phyloP scores from a whole-genome alignment of 2,113 vertebrate species.

The Corythoichthys intestinalis region DNA sequence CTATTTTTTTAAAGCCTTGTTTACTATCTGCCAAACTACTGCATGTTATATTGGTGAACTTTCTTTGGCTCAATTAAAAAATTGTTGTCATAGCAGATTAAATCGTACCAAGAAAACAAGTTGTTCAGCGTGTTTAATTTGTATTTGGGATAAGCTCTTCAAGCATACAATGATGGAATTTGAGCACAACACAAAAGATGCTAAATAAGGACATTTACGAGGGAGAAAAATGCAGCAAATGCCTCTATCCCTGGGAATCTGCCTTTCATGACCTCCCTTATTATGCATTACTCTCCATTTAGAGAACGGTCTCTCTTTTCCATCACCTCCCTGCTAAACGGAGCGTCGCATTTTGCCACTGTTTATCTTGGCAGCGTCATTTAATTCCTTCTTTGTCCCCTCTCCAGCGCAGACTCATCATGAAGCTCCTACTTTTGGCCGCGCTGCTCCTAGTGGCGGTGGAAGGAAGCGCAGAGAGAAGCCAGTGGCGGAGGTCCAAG shows the following conservation, averaged over 20 bases:
- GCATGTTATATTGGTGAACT: too few species aligned
- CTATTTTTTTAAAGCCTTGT: too few species aligned
- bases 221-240: neutral
- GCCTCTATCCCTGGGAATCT: neutral
- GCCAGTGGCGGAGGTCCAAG: constrained; percentile 52
- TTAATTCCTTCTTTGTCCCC: constrained; percentile 1
- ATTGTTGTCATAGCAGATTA: too few species aligned
- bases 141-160: neutral
- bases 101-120: too few species aligned
- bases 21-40: too few species aligned
- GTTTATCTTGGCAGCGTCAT: constrained; percentile 43
- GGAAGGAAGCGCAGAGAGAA: constrained; percentile 39
- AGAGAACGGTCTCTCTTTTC: constrained; percentile 12
- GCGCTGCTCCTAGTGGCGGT: constrained; percentile 65
- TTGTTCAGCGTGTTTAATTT: too few species aligned
- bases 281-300: constrained; percentile 21
- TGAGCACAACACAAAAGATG: neutral
- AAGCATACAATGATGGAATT: neutral
- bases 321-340: constrained; percentile 10
- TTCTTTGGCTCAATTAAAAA: too few species aligned
- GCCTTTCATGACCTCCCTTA: neutral
- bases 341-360: constrained; percentile 36
- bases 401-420: constrained; percentile 47
- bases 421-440: constrained; percentile 56
- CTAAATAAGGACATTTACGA: neutral